phyloP scores from a whole-genome alignment of 2,888 invertebrate genomes.

The Helicoverpa assulta region DNA sequence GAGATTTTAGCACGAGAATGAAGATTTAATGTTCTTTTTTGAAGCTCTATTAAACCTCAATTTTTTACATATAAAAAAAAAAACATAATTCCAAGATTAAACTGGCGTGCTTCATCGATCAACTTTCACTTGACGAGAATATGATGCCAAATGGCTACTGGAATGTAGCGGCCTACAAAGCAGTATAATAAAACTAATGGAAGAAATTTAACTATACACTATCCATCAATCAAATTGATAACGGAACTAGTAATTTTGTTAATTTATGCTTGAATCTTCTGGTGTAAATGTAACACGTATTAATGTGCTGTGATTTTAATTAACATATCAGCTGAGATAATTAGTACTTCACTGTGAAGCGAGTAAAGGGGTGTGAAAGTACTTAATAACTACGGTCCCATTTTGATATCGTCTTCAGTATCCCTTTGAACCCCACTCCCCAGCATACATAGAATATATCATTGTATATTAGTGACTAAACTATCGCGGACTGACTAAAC shows the following conservation, averaged over 20 bases:
- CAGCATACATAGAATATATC: neutral
- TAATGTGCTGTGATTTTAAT: slow-evolving; percentile 3
- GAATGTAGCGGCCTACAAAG: slow-evolving; percentile 71
- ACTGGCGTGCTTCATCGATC: slow-evolving; percentile 68
- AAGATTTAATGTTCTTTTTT: slow-evolving; percentile 7
- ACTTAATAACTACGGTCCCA: no score
- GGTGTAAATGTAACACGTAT: slow-evolving; percentile 34
- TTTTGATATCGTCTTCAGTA: no score
- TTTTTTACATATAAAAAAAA: slow-evolving; percentile 41
- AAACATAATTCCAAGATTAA: slow-evolving; percentile 56
- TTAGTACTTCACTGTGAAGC: neutral
- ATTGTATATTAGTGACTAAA: slow-evolving; percentile 1
- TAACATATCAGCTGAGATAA: neutral
- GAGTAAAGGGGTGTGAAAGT: no score
- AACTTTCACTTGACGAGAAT: slow-evolving; percentile 77
- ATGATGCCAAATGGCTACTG: slow-evolving; percentile 70
- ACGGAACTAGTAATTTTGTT: slow-evolving; percentile 47
- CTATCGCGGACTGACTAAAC: slow-evolving; percentile 6
- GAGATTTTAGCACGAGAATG: neutral
- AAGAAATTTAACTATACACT: slow-evolving; percentile 59
- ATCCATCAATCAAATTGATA: slow-evolving; percentile 61
- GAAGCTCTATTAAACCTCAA: slow-evolving; percentile 1
- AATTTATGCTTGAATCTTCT: slow-evolving; percentile 35
- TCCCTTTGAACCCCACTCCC: no score
- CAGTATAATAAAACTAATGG: slow-evolving; percentile 62